Evolutionary conservation across 2,888 invertebrate species (phyloP), one percentile per base, ranked within the genome.

Genomic region (Drosophila ustulata): DNA sequence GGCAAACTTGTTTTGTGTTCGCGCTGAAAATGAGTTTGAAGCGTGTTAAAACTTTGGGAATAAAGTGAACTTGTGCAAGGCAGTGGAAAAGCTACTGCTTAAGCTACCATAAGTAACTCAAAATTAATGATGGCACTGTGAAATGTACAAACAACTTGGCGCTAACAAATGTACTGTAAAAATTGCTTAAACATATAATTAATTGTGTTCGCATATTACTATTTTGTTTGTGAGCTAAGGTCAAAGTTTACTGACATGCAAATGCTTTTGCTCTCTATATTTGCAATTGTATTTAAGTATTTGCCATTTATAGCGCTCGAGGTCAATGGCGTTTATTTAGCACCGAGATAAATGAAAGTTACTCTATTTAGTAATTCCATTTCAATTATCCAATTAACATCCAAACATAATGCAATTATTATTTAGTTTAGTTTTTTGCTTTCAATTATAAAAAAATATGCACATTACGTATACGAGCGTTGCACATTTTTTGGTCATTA

Each of bases 1-100:
- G 39, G 58, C 62, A 63, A 80, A 71, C 59, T 68, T 66, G 13
- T 30, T 58, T 52, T 51, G 58, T 59, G 63, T 65, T 65, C 71
- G 50, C 52, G 61, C 47, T 47, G 67, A 47, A 71, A 77, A 71
- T 77, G 75, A 75, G 75, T 82, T 82, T 56, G 52, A 49, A 78
- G 57, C 66, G 62, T 57, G 30, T 34, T 25, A 64, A 84, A 82
- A 55, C 53, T 80, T 84, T 65, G 58, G 59, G 47, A 65, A 71
- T 64, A 66, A 71, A 66, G 50, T 30, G 58, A 32, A 13, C n/a
- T 49, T 41, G 9, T 6, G 7, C 8, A 30, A 23, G 23, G 3
- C 34, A 18, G 8, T 9, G 25, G 5, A 32, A 30, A 53, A 41
- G 11, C 30, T 41, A 4, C 13, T 0, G 4, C 23, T 4, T 1